Evolutionary conservation across 2,797 vertebrate species (phyloP).

Genomic region (Pangasius larnaudii): DNA sequence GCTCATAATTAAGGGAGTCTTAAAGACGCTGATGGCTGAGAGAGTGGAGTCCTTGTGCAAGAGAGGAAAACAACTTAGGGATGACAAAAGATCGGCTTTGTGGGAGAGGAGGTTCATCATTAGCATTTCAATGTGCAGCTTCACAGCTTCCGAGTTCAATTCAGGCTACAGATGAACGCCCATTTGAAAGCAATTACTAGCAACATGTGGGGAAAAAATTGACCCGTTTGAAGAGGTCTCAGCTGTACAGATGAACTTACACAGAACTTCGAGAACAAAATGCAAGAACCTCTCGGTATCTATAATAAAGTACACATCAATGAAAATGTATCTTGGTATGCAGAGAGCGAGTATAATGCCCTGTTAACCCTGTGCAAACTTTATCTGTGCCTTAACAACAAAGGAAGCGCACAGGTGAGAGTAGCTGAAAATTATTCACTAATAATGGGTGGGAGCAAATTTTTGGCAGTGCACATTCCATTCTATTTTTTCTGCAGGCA

Average conservation of each 20-base stretch:
- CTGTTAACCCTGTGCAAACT: not conserved
- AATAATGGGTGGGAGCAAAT: not conserved
- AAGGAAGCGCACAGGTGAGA: not conserved
- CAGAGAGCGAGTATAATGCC: not conserved
- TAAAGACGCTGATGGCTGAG: constrained; percentile 22
- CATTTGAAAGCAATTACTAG: constrained; percentile 62
- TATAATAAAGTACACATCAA: not conserved
- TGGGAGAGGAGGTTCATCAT: constrained; percentile 48
- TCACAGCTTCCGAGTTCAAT: constrained; percentile 46
- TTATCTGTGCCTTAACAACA: not conserved
- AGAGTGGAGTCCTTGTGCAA: constrained; percentile 26
- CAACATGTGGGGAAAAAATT: constrained; percentile 21
- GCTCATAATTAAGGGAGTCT: constrained; percentile 41
- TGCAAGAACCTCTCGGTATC: not conserved
- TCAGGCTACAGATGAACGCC: constrained; percentile 44
- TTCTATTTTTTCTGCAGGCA: not conserved
- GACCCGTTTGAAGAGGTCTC: constrained; percentile 26
- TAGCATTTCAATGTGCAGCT: constrained; percentile 62
- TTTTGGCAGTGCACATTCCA: constrained; percentile 8
- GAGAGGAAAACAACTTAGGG: constrained; percentile 46
- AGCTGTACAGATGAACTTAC: constrained; percentile 32
- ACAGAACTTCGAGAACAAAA: not conserved
- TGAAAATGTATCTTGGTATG: not conserved
- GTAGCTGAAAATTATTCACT: not conserved
- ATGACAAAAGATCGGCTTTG: constrained; percentile 53